A percentile compares a stretch with the other conserved stretches of the same genome.
Evolutionary conservation across 1,140 invertebrate genomes (phyloP).

Genomic region (Dryas iulia): DNA sequence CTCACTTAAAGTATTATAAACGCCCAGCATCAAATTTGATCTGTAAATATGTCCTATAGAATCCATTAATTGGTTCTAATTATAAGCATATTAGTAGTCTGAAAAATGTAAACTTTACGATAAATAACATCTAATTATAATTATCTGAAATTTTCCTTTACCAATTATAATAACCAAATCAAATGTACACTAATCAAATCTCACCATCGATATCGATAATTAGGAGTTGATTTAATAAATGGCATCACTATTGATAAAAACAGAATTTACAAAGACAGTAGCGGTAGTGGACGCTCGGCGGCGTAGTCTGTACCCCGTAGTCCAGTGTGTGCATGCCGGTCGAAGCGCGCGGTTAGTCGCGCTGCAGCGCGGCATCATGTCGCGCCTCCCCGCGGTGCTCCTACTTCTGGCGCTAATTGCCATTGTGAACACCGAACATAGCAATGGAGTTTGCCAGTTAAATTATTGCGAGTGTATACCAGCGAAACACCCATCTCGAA

Average conservation of each 20-base stretch:
- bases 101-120: not conserved
- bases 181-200: constrained; percentile 38
- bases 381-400: constrained; percentile 56
- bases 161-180: constrained; percentile 23
- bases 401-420: constrained; percentile 45
- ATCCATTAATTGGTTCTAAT: too few species aligned
- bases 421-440: constrained; percentile 36
- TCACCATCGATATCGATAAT: constrained; percentile 68
- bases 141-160: constrained; percentile 7
- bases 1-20: too few species aligned
- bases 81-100: not conserved
- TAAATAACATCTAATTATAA: constrained; percentile 12
- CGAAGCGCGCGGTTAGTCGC: constrained; percentile 55
- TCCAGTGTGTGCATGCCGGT: constrained; percentile 58
- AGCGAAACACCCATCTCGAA: constrained; percentile 80
- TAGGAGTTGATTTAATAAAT: constrained; percentile 30
- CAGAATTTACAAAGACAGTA: constrained; percentile 18
- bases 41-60: not conserved
- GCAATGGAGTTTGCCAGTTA: constrained; percentile 79
- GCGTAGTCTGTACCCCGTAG: constrained; percentile 17
- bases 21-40: not conserved
- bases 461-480: constrained; percentile 82
- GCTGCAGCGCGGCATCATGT: constrained; percentile 61
- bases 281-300: constrained; percentile 20
- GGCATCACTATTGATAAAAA: constrained; percentile 51